These are phyloP conservation scores for Empis livida DNA, from an alignment of 2,888 invertebrate genomes.

Conservation along the genomic window DNA sequence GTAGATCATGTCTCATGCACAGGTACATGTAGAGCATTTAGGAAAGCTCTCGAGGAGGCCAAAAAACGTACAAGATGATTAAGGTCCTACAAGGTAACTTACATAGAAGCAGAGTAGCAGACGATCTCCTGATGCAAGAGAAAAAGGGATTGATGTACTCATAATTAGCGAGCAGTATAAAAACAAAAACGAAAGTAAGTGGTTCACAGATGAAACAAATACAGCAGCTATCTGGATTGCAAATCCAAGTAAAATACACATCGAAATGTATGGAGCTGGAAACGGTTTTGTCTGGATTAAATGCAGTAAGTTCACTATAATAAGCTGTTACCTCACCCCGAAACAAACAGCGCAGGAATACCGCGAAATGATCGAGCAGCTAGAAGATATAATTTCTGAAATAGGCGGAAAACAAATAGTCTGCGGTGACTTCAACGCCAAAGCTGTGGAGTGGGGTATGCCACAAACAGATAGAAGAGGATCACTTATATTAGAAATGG, in stretches of 20 bases:
- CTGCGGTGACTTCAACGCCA: slow-evolving; percentile 5
- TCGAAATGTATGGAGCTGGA: background rate
- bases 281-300: background rate
- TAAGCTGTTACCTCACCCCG: background rate
- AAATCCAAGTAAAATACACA: background rate
- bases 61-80: background rate
- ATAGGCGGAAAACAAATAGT: background rate
- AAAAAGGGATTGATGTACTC: background rate
- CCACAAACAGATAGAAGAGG: slow-evolving; percentile 1
- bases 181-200: background rate
- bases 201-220: background rate
- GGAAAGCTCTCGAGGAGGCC: background rate
- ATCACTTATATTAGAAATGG: background rate
- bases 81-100: background rate
- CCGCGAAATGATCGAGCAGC: background rate
- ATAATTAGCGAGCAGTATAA: background rate
- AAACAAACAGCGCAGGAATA: background rate
- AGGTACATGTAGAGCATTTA: background rate
- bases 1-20: too few relatives aligned
- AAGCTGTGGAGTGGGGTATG: slow-evolving; percentile 5
- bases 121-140: background rate
- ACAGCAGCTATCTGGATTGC: background rate
- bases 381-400: background rate
- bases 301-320: background rate
- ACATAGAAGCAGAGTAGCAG: background rate